phyloP scores from a whole-genome alignment of 2,888 invertebrate genomes.

The Platynereis dumerilii region DNA sequence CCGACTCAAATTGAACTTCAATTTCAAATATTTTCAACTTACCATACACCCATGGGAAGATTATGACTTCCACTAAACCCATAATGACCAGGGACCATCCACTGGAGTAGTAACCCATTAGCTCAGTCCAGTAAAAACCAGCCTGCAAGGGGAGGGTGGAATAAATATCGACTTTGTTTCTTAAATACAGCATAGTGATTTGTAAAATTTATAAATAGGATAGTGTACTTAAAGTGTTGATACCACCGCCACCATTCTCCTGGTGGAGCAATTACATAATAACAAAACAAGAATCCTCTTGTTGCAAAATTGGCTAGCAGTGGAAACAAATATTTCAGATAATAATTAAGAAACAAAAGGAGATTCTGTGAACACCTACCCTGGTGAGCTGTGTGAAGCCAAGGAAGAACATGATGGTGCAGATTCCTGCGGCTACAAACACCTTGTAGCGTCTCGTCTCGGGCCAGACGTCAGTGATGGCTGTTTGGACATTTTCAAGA shows the following conservation, averaged over 20 bases:
- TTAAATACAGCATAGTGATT: background rate
- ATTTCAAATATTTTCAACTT: too few species aligned
- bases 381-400: slow-evolving; percentile 28
- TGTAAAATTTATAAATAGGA: too few species aligned
- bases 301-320: too few species aligned
- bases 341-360: too few species aligned
- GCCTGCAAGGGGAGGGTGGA: slow-evolving; percentile 30
- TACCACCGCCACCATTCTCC: too few species aligned
- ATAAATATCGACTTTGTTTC: background rate
- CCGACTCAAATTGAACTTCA: too few species aligned
- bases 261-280: too few species aligned
- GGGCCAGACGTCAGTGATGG: slow-evolving; percentile 27
- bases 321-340: too few species aligned
- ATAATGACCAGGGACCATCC: slow-evolving; percentile 42
- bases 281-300: too few species aligned
- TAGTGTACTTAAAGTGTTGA: too few species aligned
- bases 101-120: slow-evolving; percentile 39
- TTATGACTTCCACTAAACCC: slow-evolving; percentile 36
- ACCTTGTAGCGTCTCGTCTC: slow-evolving; percentile 22
- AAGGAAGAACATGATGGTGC: slow-evolving; percentile 24
- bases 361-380: slow-evolving; percentile 24
- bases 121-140: slow-evolving; percentile 41
- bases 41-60: slow-evolving; percentile 42
- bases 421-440: slow-evolving; percentile 20
- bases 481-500: slow-evolving; percentile 29